Evolutionary conservation across 2,113 vertebrate species (phyloP).

Genomic region (Leptobrachium ailaonicum): DNA sequence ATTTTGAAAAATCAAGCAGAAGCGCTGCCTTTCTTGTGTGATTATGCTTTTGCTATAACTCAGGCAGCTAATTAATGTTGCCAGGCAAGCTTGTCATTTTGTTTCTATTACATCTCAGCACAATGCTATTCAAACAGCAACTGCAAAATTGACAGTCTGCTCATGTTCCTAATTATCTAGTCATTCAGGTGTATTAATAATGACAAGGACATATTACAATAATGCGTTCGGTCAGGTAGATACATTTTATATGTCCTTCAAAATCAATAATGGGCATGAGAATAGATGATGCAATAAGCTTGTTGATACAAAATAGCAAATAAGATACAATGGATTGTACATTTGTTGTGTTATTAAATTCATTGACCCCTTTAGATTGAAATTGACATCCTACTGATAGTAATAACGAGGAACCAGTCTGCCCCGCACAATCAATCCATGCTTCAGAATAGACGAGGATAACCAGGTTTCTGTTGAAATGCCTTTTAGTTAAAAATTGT

Average conservation of each 20-base stretch:
- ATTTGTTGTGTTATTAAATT: not conserved
- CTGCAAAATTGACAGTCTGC: not conserved
- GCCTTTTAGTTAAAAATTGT: no score
- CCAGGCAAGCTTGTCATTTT: not conserved
- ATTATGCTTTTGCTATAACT: not conserved
- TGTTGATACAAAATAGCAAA: not conserved
- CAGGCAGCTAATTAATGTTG: slow-evolving; percentile 10
- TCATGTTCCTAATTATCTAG: not conserved
- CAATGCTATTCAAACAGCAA: not conserved
- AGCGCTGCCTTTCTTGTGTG: not conserved
- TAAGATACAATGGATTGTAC: no score
- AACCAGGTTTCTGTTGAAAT: no score
- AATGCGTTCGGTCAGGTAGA: slow-evolving; percentile 4
- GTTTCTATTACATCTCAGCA: not conserved
- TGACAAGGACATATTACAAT: slow-evolving; percentile 25
- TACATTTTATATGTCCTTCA: slow-evolving; percentile 24
- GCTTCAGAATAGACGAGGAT: no score
- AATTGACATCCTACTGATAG: no score
- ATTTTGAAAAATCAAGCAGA: slow-evolving; percentile 10
- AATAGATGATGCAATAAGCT: slow-evolving; percentile 12
- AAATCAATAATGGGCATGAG: not conserved
- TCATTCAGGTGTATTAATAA: slow-evolving; percentile 28
- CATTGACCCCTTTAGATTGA: no score
- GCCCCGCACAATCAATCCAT: no score
- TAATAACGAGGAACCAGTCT: no score